phyloP scores from a whole-genome alignment of 2,113 vertebrate genomes.

The Rynchops niger region DNA sequence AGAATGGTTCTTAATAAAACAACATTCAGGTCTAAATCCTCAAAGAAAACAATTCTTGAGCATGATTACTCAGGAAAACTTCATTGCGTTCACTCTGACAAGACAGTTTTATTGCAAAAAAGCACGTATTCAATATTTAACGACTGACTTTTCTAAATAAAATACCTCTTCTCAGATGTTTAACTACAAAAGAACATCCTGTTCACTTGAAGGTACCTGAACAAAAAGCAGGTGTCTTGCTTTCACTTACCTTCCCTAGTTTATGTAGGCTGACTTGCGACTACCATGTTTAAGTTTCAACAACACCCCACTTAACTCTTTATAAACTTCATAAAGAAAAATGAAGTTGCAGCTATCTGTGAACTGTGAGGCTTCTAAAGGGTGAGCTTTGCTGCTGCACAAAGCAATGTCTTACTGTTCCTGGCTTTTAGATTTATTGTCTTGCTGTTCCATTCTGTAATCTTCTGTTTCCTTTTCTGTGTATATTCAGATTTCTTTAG shows the following conservation, averaged over 20 bases:
- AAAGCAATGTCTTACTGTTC: not conserved
- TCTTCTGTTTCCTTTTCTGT: not conserved
- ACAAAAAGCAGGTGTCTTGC: not conserved
- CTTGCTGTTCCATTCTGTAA: not conserved
- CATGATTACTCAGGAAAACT: not conserved
- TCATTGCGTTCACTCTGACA: not conserved
- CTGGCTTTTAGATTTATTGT: not conserved
- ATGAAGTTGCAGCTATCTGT: not conserved
- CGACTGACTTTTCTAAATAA: not conserved
- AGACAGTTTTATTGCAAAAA: not conserved
- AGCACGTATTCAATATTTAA: fast-evolving
- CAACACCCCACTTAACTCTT: not conserved
- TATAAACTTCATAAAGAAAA: not conserved
- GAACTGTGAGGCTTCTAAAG: not conserved
- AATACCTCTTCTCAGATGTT: not conserved
- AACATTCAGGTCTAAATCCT: not conserved
- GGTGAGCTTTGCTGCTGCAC: fast-evolving
- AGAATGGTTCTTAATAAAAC: not conserved
- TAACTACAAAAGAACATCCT: not conserved
- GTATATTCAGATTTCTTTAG: not conserved
- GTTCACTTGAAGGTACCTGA: not conserved
- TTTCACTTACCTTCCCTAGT: not conserved
- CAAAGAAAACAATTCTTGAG: not conserved
- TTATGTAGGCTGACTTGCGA: not conserved
- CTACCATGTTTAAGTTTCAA: not conserved